These are phyloP conservation scores for Gymnobelideus leadbeateri DNA, from an alignment of 2,113 vertebrate species.

Conservation along the genomic window DNA sequence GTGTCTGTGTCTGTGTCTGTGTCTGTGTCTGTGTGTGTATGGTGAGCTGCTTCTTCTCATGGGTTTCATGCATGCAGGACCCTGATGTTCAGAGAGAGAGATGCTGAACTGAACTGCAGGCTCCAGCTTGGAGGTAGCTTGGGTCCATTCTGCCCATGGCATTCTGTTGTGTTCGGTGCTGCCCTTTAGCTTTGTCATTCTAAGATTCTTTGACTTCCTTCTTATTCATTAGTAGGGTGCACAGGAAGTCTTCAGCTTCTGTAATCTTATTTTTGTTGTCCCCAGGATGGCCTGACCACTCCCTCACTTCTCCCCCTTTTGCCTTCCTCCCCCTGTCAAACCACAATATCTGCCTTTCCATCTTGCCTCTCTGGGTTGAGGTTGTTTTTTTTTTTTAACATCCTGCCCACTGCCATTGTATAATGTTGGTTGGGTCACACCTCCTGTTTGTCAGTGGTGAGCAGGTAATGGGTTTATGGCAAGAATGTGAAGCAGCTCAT, in stretches of 20 bases:
- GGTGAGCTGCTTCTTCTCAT: not conserved
- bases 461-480: not conserved
- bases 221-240: not conserved
- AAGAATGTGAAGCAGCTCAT: fast-evolving
- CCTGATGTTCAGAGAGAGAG: not conserved
- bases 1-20: no score
- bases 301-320: not conserved
- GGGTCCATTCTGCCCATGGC: not conserved
- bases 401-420: slow-evolving; percentile 2
- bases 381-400: not conserved
- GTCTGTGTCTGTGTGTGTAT: no score
- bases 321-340: not conserved
- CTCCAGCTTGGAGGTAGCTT: not conserved
- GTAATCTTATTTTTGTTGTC: not conserved
- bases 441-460: slow-evolving; percentile 29
- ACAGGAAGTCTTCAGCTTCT: slow-evolving; percentile 34
- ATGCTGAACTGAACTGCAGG: not conserved
- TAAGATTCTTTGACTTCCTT: not conserved
- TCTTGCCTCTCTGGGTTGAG: not conserved
- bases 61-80: not conserved
- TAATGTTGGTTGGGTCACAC: not conserved
- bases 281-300: not conserved
- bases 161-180: not conserved
- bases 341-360: not conserved
- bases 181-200: not conserved